Percentiles rank a stretch among this genome's conserved stretches.
phyloP scores from a whole-genome alignment of 2,113 vertebrate genomes.

The Oenanthe melanoleuca region DNA sequence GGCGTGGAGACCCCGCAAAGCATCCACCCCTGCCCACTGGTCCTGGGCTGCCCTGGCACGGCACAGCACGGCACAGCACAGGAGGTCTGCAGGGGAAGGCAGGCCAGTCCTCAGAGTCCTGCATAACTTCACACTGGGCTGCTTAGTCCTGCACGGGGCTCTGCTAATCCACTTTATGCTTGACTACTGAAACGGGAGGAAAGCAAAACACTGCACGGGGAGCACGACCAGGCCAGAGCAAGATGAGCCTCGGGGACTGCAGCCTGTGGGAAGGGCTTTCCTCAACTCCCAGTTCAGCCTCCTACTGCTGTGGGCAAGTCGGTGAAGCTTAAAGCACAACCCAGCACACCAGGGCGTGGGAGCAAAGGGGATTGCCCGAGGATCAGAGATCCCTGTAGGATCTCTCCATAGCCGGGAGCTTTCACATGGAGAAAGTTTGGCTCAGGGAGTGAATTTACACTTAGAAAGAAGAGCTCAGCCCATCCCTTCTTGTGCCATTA shows the following conservation, averaged over 20 bases:
- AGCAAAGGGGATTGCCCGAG: constrained; percentile 50
- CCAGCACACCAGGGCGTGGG: not conserved
- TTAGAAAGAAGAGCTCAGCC: not conserved
- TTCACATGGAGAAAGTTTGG: constrained; percentile 25
- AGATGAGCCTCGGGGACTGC: not conserved
- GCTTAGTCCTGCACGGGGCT: constrained; percentile 24
- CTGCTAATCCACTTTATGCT: constrained; percentile 37
- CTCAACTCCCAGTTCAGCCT: not conserved
- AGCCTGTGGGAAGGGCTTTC: not conserved
- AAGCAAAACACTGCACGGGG: not conserved
- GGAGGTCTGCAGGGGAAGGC: not conserved
- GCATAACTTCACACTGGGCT: not conserved
- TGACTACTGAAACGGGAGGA: not conserved
- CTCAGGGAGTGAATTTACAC: not conserved
- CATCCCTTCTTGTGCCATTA: not conserved
- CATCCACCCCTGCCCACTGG: not conserved
- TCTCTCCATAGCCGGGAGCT: not conserved
- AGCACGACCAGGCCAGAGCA: not conserved
- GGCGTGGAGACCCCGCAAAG: not conserved
- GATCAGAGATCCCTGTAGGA: constrained; percentile 39
- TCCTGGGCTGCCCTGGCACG: not conserved
- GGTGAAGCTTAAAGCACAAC: not conserved
- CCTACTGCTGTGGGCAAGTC: not conserved
- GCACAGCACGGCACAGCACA: not conserved
- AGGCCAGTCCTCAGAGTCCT: not conserved